These are phyloP conservation scores for Xanthorhoe spadicearia DNA, from an alignment of 2,888 invertebrate species.

Conservation along the genomic window DNA sequence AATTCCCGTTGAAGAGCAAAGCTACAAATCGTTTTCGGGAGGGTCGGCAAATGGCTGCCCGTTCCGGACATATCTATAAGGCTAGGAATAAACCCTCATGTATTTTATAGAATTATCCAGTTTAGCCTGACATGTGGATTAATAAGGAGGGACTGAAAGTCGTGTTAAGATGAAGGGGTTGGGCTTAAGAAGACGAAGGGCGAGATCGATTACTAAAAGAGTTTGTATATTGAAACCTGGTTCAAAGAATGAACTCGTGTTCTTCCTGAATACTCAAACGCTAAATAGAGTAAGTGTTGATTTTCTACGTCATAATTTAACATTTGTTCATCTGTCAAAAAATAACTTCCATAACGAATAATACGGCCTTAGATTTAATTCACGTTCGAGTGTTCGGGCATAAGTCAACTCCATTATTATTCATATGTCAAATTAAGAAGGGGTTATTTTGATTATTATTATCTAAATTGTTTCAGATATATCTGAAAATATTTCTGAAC, in stretches of 20 bases:
- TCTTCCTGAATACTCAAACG: no score
- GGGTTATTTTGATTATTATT: no score
- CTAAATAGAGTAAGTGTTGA: no score
- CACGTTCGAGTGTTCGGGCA: no score
- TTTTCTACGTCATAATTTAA: no score
- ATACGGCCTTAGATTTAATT: no score
- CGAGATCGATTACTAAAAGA: background rate
- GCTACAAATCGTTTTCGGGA: conserved; percentile 39
- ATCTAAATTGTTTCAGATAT: no score
- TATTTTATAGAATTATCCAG: conserved; percentile 1
- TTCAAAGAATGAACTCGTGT: background rate
- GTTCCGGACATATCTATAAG: conserved; percentile 25
- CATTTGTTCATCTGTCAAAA: no score
- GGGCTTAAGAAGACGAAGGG: background rate
- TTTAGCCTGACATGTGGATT: background rate
- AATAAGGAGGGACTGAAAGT: background rate
- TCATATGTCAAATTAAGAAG: no score
- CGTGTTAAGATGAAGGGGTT: background rate
- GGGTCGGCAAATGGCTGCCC: conserved; percentile 22
- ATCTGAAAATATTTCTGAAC: no score
- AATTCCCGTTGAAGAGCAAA: conserved; percentile 36
- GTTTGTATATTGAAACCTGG: background rate
- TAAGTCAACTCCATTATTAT: no score
- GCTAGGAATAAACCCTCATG: background rate
- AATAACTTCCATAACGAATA: no score